Conservation (phyloP, 2,797 vertebrate species). For the Eulemur mongoz region DNA sequence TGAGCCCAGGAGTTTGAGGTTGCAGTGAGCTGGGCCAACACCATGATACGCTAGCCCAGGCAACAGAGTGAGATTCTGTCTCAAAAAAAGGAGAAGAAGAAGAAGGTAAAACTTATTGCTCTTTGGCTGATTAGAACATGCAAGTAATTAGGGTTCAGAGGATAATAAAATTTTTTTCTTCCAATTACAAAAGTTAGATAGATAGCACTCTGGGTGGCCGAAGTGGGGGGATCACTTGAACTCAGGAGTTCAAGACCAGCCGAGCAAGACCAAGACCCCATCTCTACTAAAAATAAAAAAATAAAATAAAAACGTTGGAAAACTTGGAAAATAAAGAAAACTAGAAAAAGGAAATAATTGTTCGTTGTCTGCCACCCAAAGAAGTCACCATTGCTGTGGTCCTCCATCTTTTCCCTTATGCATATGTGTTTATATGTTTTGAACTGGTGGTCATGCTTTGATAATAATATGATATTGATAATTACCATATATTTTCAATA, state of each 20-base stretch:
- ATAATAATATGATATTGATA: neutral
- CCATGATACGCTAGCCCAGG: too few species aligned
- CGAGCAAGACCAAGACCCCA: too few species aligned
- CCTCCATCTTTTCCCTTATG: neutral
- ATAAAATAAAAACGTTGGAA: neutral
- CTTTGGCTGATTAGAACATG: neutral
- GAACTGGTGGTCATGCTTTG: neutral
- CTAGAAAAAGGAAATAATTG: neutral
- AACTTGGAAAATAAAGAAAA: constrained; percentile 6
- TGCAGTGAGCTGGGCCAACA: too few species aligned
- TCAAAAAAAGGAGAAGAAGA: neutral
- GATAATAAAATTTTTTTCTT: neutral
- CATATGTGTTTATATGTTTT: neutral
- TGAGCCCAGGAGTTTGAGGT: too few species aligned
- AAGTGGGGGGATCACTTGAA: too few species aligned
- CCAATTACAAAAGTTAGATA: neutral
- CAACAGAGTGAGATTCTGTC: too few species aligned
- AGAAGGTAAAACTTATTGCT: constrained; percentile 2
- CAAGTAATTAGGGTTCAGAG: constrained; percentile 1
- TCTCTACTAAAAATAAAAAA: too few species aligned
- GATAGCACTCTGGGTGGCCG: neutral
- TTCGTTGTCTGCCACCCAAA: neutral
- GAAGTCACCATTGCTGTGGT: neutral
- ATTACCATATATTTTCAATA: neutral
- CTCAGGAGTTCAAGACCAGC: too few species aligned